Percentiles rank a stretch among this genome's conserved stretches.
Evolutionary conservation across 1,140 invertebrate genomes (phyloP).

Genomic region (Matsumurasca onukii): DNA sequence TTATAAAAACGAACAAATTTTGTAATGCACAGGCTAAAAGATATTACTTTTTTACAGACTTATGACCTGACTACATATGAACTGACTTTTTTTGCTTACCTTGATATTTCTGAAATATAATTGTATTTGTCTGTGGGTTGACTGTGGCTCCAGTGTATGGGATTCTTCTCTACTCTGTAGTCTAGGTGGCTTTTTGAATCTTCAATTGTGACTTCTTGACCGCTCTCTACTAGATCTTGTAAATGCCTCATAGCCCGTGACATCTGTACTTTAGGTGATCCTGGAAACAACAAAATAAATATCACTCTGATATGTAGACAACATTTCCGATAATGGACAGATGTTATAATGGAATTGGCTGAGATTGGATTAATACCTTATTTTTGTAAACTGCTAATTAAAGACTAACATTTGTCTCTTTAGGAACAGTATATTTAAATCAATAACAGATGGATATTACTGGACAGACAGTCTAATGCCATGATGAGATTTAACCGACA

Average conservation of each 20-base stretch:
- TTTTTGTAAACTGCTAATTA: too few species aligned
- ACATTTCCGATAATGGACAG: neutral
- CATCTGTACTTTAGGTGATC: slow-evolving; percentile 66
- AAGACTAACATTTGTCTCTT: too few species aligned
- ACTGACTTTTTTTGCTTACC: slow-evolving; percentile 42
- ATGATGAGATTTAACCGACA: too few species aligned
- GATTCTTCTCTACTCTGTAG: slow-evolving; percentile 71
- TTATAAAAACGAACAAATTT: too few species aligned
- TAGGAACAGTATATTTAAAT: too few species aligned
- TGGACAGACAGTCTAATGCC: too few species aligned
- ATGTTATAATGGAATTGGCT: neutral
- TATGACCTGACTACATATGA: too few species aligned
- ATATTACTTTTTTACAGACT: too few species aligned
- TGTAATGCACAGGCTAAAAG: too few species aligned
- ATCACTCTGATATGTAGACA: too few species aligned
- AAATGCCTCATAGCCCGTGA: slow-evolving; percentile 79
- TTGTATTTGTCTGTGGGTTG: slow-evolving; percentile 71
- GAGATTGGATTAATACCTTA: neutral
- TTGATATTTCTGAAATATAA: slow-evolving; percentile 77
- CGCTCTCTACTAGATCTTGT: slow-evolving; percentile 79
- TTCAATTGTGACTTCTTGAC: slow-evolving; percentile 66
- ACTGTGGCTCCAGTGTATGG: slow-evolving; percentile 69
- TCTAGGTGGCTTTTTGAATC: slow-evolving; percentile 62
- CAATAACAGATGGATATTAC: too few species aligned
- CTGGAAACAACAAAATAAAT: slow-evolving; percentile 40